Percentiles rank a stretch among this genome's conserved stretches.
phyloP scores from a whole-genome alignment of 2,797 vertebrate genomes.

The Pteronotus mesoamericanus region DNA sequence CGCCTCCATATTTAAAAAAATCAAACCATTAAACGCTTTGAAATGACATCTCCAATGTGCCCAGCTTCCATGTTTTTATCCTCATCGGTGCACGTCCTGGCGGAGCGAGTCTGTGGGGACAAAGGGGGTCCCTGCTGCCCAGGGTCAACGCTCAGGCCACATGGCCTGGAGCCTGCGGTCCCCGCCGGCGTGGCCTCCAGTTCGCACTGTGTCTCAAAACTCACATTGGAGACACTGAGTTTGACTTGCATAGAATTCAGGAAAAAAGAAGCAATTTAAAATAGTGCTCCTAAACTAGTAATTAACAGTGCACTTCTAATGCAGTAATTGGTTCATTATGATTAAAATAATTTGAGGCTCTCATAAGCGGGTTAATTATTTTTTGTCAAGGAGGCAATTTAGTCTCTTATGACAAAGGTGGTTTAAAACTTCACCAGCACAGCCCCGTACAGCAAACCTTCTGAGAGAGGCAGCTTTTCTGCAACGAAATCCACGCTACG shows the following conservation, averaged over 20 bases:
- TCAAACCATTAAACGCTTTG: neutral
- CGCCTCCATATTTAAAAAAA: neutral
- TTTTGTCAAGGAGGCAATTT: neutral
- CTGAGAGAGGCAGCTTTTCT: neutral
- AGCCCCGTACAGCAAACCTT: neutral
- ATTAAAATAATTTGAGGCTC: neutral
- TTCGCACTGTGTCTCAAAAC: neutral
- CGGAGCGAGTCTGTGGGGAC: neutral
- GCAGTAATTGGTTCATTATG: neutral
- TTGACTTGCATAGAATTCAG: neutral
- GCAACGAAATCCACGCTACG: accelerated
- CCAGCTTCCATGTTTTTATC: neutral
- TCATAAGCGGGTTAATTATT: neutral
- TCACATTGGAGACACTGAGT: neutral
- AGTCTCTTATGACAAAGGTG: neutral
- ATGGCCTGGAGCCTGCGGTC: accelerated
- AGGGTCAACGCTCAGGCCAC: accelerated
- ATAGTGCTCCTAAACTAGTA: neutral
- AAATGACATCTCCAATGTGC: neutral
- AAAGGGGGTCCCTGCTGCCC: accelerated
- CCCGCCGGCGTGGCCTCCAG: neutral
- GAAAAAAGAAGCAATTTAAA: neutral
- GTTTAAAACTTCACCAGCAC: neutral
- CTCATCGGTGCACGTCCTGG: accelerated
- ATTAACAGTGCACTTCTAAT: neutral